Evolutionary conservation across 2,113 vertebrate species (phyloP), one percentile per base, ranked within the genome.

Genomic region (Notechis scutatus): DNA sequence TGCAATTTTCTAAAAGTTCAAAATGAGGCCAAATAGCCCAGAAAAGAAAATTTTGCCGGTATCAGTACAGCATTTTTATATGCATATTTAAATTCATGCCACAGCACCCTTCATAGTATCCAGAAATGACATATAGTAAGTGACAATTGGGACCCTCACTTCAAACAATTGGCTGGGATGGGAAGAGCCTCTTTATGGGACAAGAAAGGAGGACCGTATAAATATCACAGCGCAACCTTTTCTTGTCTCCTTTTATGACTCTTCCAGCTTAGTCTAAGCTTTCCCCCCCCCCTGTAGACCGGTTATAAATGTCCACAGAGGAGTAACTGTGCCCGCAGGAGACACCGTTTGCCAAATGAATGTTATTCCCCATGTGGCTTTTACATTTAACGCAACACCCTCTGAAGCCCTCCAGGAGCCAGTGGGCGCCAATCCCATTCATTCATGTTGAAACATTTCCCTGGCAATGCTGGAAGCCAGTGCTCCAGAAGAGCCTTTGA

Each of bases 401-500:
- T 92, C 93, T 52, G 15, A 86, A 90, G 74, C 88, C 93, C 89
- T 90, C 88, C 91, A 88, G 91, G 91, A 94, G 89, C 29, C 47
- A 81, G 74, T 64, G 85, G 91, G 88, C 88, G 29, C 85, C 57
- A 87, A 34, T 64, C 87, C 93, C 55, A 54, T 39, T 56, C 88
- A 87, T 61, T 92, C 93, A 92, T 86, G 91, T 90, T 64, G 91
- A 94, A 94, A 94, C 56, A 81, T 64, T 88, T 90, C 85, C 59
- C 89, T 90, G 91, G 88, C 87, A 74, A 2, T 52, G 91, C 85
- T 88, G 21, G 42, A 87, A 92, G 93, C 91, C 91, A 94, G 11
- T 5, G 39, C 81, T 88, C 81, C 29, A 50, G 88, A 90, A 18
- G 52, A 90, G 81, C 50, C 26, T 87, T 74, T 55, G n/a, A 54